phyloP scores from a whole-genome alignment of 2,113 vertebrate species.

The Hippocampus abdominalis region DNA sequence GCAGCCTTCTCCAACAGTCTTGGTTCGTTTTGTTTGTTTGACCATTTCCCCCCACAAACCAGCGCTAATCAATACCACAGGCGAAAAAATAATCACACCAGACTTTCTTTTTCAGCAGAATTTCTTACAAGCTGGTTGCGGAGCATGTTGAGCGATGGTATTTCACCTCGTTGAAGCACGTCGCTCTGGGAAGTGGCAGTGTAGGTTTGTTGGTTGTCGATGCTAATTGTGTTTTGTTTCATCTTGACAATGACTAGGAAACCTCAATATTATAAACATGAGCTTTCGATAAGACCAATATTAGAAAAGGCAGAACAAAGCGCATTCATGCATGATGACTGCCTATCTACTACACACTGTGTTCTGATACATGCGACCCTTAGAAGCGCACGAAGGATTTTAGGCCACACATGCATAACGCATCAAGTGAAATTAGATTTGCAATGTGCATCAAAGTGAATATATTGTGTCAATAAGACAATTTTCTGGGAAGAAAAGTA shows the following conservation, averaged over 20 bases:
- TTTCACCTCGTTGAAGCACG: constrained; percentile 33
- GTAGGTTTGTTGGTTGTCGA: constrained; percentile 30
- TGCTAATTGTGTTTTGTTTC: constrained; percentile 42
- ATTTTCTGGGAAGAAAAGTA: not conserved
- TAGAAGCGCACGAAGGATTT: not conserved
- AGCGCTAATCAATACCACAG: constrained; percentile 33
- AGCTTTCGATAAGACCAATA: constrained; percentile 45
- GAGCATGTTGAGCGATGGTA: not conserved
- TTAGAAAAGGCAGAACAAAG: constrained; percentile 34
- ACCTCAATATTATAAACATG: constrained; percentile 27
- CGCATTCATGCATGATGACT: constrained; percentile 34
- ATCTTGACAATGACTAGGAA: constrained; percentile 28
- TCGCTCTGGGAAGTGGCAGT: constrained; percentile 14
- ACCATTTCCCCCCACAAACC: constrained; percentile 23
- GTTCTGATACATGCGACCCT: not conserved
- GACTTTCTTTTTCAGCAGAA: constrained; percentile 19
- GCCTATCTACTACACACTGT: not conserved
- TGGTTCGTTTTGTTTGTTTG: constrained; percentile 36
- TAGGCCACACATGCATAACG: not conserved
- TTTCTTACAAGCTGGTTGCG: not conserved
- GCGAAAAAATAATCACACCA: constrained; percentile 20
- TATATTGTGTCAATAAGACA: not conserved
- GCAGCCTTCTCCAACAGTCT: constrained; percentile 30
- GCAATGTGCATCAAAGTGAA: not conserved
- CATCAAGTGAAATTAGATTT: constrained; percentile 4